Percentiles rank a stretch among this genome's conserved stretches.
Conservation (phyloP, 2,888 invertebrate genomes). For the Temnothorax unifasciatus region DNA sequence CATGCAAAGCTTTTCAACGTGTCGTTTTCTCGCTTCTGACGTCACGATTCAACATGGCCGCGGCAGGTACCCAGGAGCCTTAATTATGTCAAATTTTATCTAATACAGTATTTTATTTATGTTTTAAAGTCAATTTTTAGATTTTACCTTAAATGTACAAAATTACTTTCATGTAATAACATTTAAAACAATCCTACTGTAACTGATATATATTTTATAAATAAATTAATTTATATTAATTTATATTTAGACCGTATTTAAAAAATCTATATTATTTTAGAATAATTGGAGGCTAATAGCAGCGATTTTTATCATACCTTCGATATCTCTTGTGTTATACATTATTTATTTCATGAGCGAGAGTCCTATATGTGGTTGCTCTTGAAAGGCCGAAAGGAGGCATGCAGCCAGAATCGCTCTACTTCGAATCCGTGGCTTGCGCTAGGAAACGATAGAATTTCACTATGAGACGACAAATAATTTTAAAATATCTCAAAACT, state of each 20-base stretch:
- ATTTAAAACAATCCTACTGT: too few relatives aligned
- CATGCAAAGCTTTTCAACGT: too few relatives aligned
- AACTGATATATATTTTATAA: too few relatives aligned
- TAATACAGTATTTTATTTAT: not conserved
- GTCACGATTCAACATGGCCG: too few relatives aligned
- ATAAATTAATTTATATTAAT: not conserved
- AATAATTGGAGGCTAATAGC: conserved; percentile 84
- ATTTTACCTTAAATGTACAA: too few relatives aligned
- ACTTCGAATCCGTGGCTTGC: conserved; percentile 82
- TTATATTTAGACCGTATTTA: not conserved
- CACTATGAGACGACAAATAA: conserved; percentile 31
- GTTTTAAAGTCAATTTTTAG: too few relatives aligned
- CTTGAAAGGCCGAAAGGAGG: conserved; percentile 84
- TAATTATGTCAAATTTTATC: not conserved
- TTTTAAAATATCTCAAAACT: not conserved
- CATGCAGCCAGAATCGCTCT: conserved; percentile 85
- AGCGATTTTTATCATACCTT: conserved; percentile 82
- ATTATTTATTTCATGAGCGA: conserved; percentile 86
- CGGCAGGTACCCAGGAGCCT: too few relatives aligned
- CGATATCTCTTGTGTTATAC: conserved; percentile 84
- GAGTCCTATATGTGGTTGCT: conserved; percentile 87
- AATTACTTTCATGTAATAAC: too few relatives aligned
- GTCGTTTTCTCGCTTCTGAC: too few relatives aligned
- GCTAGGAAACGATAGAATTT: conserved; percentile 66
- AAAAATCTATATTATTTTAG: conserved; percentile 74